Evolutionary conservation across 2,797 vertebrate species (phyloP).

Genomic region (Malurus leucopterus): DNA sequence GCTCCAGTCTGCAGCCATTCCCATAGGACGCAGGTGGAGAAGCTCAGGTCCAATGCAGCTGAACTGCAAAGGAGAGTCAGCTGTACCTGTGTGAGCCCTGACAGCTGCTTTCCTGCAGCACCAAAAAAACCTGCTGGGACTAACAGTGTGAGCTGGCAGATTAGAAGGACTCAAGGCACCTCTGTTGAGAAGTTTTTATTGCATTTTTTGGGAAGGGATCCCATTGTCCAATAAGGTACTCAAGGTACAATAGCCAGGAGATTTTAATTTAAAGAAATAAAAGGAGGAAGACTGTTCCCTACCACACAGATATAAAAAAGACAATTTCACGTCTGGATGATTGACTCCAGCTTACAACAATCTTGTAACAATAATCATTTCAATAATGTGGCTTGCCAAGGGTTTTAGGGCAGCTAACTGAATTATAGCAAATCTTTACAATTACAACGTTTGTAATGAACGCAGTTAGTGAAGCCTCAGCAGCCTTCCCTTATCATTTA

Average conservation of each 20-base stretch:
- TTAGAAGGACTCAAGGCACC: not conserved
- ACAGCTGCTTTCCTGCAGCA: not conserved
- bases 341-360: conserved; percentile 65
- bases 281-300: not conserved
- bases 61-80: not conserved
- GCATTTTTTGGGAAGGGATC: not conserved
- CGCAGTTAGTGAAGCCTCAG: conserved; percentile 55
- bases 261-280: conserved; percentile 37
- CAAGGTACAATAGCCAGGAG: not conserved
- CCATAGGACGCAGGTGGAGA: not conserved
- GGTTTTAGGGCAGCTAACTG: conserved; percentile 62
- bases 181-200: not conserved
- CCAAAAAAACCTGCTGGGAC: not conserved
- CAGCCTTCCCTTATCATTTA: conserved; percentile 60
- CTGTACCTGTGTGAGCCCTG: not conserved
- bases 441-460: conserved; percentile 64
- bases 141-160: not conserved
- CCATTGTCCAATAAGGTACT: not conserved
- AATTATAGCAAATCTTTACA: conserved; percentile 66
- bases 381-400: conserved; percentile 49
- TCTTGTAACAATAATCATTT: conserved; percentile 63
- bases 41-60: not conserved
- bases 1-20: not conserved
- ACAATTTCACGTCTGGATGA: conserved; percentile 52
- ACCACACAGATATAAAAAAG: conserved; percentile 30